phyloP scores from a whole-genome alignment of 2,888 invertebrate species.

The Ophioninae sp. region DNA sequence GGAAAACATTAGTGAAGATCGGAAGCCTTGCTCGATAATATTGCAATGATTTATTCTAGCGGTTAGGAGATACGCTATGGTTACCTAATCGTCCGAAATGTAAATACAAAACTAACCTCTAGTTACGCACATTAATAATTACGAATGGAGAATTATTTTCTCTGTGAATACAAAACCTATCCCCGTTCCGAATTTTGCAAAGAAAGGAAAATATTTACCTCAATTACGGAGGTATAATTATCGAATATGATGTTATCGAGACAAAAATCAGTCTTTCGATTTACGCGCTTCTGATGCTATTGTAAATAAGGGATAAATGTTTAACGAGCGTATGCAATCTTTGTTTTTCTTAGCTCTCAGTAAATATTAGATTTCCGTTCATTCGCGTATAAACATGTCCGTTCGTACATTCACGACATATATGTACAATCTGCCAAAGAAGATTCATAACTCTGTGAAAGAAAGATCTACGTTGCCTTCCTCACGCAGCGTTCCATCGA shows the following conservation, averaged over 20 bases:
- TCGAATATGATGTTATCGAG: not conserved
- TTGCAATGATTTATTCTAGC: constrained; percentile 63
- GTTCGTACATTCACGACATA: constrained; percentile 49
- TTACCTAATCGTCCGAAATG: constrained; percentile 68
- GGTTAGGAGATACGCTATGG: constrained; percentile 67
- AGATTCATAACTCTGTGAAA: constrained; percentile 53
- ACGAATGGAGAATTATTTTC: not conserved
- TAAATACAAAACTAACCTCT: constrained; percentile 71
- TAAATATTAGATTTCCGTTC: constrained; percentile 10
- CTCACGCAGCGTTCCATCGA: constrained; percentile 19
- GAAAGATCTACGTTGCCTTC: constrained; percentile 18
- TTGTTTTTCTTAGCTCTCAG: constrained; percentile 22
- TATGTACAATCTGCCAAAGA: constrained; percentile 56
- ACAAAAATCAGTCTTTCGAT: not conserved
- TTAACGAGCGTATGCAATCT: not conserved
- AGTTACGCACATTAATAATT: constrained; percentile 54
- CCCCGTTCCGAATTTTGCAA: not conserved
- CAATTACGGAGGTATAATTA: not conserved
- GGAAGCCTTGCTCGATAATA: constrained; percentile 57
- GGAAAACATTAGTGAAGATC: constrained; percentile 14
- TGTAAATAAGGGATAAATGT: constrained; percentile 1
- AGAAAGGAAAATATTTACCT: not conserved
- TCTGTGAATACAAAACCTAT: not conserved
- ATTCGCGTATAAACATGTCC: constrained; percentile 5
- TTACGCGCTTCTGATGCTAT: not conserved